Evolutionary conservation across 1,140 invertebrate species (phyloP).

Genomic region (Oedothorax gibbosus): DNA sequence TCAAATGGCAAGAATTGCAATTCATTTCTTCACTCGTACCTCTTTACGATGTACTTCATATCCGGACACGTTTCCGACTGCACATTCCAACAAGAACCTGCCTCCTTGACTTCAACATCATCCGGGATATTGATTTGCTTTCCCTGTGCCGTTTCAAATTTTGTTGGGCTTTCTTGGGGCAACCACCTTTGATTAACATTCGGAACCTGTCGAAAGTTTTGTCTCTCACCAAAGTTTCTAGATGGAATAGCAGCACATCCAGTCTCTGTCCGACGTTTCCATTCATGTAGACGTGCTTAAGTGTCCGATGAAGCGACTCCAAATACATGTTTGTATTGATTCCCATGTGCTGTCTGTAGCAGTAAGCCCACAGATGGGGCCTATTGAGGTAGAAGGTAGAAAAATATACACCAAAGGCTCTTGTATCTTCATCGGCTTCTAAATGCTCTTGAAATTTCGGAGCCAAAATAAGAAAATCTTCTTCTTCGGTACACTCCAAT

Average conservation of each 20-base stretch:
- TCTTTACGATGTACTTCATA: neutral
- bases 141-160: constrained; percentile 71
- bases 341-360: constrained; percentile 15
- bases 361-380: constrained; percentile 32
- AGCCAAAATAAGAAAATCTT: neutral
- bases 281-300: constrained; percentile 48
- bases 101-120: no score
- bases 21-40: neutral
- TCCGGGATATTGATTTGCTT: neutral
- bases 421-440: constrained; percentile 22
- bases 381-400: neutral
- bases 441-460: neutral
- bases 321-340: constrained; percentile 49
- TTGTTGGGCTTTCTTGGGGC: constrained; percentile 78
- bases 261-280: constrained; percentile 40
- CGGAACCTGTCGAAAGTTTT: constrained; percentile 73
- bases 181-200: neutral
- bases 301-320: constrained; percentile 21
- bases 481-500: neutral
- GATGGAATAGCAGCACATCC: constrained; percentile 65
- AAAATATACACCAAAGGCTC: constrained; percentile 19
- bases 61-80: neutral
- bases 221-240: constrained; percentile 68
- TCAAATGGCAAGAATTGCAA: constrained; percentile 6
- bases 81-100: neutral